Conservation (phyloP, 2,797 vertebrate genomes). For the Paguma larvata region DNA sequence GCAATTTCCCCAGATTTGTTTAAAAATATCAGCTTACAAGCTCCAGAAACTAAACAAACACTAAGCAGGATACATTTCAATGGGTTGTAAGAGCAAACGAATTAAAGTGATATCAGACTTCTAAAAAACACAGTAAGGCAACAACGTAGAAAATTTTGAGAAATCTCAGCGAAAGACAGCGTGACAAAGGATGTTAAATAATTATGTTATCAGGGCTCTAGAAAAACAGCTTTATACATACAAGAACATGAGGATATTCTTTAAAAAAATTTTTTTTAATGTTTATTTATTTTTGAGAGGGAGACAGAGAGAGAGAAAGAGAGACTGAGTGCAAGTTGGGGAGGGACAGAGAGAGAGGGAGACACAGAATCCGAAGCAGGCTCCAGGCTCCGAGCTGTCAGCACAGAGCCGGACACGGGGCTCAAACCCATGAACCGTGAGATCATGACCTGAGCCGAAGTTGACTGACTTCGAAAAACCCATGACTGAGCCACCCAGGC, state of each 20-base stretch:
- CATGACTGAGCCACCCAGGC: too few relatives aligned
- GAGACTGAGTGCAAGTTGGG: too few relatives aligned
- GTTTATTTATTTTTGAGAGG: too few relatives aligned
- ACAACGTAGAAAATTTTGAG: constrained; percentile 7
- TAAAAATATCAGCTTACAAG: not conserved
- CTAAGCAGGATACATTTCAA: not conserved
- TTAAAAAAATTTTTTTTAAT: not conserved
- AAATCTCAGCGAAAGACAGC: not conserved
- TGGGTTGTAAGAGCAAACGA: not conserved
- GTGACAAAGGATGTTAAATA: not conserved
- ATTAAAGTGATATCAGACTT: not conserved
- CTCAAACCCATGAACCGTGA: too few relatives aligned
- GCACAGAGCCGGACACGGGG: too few relatives aligned
- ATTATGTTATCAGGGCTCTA: not conserved
- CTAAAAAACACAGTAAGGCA: not conserved
- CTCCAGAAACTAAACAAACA: not conserved
- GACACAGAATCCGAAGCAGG: too few relatives aligned
- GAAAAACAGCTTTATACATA: not conserved
- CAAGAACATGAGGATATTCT: not conserved
- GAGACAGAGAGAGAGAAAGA: too few relatives aligned
- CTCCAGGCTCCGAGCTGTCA: too few relatives aligned
- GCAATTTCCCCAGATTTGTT: not conserved
- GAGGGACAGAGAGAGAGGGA: too few relatives aligned
- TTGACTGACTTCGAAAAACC: too few relatives aligned
- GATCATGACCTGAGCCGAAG: too few relatives aligned